Base-by-base conservation (phyloP, 2,797 vertebrate genomes). In the Emys orbicularis region DNA sequence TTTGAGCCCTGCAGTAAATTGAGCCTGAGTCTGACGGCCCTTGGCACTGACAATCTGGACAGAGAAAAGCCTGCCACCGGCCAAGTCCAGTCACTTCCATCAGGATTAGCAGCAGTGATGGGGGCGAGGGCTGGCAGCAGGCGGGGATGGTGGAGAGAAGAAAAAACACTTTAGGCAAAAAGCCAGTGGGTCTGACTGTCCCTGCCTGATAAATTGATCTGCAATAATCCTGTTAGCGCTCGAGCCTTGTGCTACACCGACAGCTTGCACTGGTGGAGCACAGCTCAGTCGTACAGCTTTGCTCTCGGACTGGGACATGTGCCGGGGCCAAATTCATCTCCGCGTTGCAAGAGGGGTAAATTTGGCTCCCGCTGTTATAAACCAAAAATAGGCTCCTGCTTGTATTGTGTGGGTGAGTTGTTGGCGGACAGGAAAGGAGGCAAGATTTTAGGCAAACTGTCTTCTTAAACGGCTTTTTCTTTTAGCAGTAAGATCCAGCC, bases 231-330 rank as follows among this genome's bases (percentile, higher is more conserved):
- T 21, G 47, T 44, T 31, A 77, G 8, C 8, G 27, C 44, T 47
- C 4, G 74, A 16, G 41, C 44, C 44, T 13, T 3, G 25, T 7
- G 72, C 21, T 7, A 37, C 34, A 37, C 9, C 4, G 34, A 37
- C n/a, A n/a, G 34, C 34, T 68, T 37, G 34, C 34, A 2, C 34
- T 5, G 16, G 5, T 2, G 50, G 2, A 50, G 61, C 34, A n/a
- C 16, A 18, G 1, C 34, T 19, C 31, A 10, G 9, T 11, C 9
- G 5, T 5, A 21, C 18, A 2, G 65, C 34, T 68, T 37, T 6
- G 65, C 9, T 37, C 65, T n/a, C 2, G 12, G 41, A 25, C 6
- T 6, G 25, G 72, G 19, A 47, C 41, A 3, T 15, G 25, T 13
- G 12, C 74, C 9, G 8, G 25, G 15, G 74, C 44, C 44, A 77